Evolutionary conservation across 2,888 invertebrate genomes (phyloP), one percentile per base, ranked within the genome.

Genomic region (Crematogaster levior): DNA sequence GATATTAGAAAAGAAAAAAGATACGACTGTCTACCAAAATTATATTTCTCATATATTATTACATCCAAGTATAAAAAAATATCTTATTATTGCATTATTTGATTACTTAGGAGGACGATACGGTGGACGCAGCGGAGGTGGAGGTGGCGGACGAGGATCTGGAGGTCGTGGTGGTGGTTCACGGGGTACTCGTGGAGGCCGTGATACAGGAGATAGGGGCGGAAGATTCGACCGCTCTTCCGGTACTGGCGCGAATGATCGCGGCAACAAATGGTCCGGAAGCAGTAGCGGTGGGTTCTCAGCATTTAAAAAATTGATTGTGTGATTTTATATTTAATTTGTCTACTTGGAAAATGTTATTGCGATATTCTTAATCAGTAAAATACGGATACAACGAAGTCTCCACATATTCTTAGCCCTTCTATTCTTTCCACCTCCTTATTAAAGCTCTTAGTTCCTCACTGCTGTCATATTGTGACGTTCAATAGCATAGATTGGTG

Each of bases 251-350:
- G 91, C 86, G 15, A 86, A 60, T 58, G 92, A 93, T 81, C 89
- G 94, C 65, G 91, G 92, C 80, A 92, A 90, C 81, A 93, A 93
- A 85, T 93, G 93, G 92, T 89, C 90, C 43, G 91, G 91, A 82
- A 90, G 85, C 82, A 90, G 89, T 66, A 89, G 91, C 68, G 91
- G 91, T 91, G 88, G 73, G 88, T 80, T 63, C 3, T 46, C 21
- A 77, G 27, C 21, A 79, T 68, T 51, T 40, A 77, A 60, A 24
- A 77, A 74, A 65, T 40, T 72, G 68, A 70, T 68, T 68, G 48
- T 68, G 7, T 68, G 18, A 68, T 48, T 21, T 48, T 34, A n/a
- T 37, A 5, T 51, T 18, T 15, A 53, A 48, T 68, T 48, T 21
- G 18, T 12, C 27, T 18, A 4, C 9, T 24, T 40, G 40, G n/a